These are phyloP conservation scores for Trissolcus japonicus DNA, from an alignment of 2,888 invertebrate species.

Conservation along the genomic window DNA sequence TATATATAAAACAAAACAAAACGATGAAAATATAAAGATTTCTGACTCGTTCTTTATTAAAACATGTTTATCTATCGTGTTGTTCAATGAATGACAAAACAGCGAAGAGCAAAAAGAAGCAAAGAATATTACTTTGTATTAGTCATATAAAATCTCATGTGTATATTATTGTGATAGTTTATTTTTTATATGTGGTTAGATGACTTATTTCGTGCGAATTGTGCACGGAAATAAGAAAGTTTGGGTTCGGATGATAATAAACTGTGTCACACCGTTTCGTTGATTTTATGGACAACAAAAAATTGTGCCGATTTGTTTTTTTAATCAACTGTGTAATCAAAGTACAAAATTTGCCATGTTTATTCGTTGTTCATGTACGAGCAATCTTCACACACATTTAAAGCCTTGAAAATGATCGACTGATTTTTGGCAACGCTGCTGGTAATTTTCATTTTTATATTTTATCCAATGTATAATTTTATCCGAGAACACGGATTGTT, in stretches of 20 bases:
- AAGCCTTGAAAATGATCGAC: constrained; percentile 2
- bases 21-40: constrained; percentile 8
- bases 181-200: constrained; percentile 62
- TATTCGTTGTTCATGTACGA: not conserved
- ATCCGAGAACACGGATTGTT: no score
- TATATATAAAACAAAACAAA: constrained; percentile 8
- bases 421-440: not conserved
- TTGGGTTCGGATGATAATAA: constrained; percentile 43
- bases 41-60: constrained; percentile 10
- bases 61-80: constrained; percentile 1
- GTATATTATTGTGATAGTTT: constrained; percentile 60
- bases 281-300: constrained; percentile 5
- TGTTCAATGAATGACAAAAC: constrained; percentile 25
- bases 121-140: constrained; percentile 32
- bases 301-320: constrained; percentile 14
- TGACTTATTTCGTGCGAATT: constrained; percentile 23
- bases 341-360: constrained; percentile 8
- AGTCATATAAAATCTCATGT: constrained; percentile 34
- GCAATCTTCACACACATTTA: not conserved
- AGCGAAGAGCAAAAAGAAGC: constrained; percentile 17
- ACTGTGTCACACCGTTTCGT: constrained; percentile 22
- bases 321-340: constrained; percentile 4
- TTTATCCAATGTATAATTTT: not conserved
- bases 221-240: constrained; percentile 42
- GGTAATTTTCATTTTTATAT: not conserved